Evolutionary conservation across 2,888 invertebrate species (phyloP).

Genomic region (Phalera bucephala): DNA sequence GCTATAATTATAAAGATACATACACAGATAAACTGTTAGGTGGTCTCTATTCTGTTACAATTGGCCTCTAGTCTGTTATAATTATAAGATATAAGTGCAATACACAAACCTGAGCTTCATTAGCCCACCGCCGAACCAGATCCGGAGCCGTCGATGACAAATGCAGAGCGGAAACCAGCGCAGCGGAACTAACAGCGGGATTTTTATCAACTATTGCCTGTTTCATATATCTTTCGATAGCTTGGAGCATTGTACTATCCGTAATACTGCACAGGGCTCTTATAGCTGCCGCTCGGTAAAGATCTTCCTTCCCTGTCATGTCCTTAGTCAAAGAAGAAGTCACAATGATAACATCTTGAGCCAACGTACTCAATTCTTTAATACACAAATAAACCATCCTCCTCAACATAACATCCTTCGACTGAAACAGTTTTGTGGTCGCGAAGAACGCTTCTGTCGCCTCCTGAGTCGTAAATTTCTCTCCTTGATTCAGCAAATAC

Average conservation of each 20-base stretch:
- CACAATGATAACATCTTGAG: slow-evolving; percentile 99
- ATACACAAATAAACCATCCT: slow-evolving; percentile 98
- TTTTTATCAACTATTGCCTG: slow-evolving; percentile 99
- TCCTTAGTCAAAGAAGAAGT: slow-evolving; percentile 98
- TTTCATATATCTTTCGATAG: slow-evolving; percentile 99
- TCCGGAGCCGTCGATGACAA: slow-evolving; percentile 92
- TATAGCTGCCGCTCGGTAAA: slow-evolving; percentile 96
- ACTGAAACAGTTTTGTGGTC: slow-evolving; percentile 99
- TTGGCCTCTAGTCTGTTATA: no score
- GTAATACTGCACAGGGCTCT: slow-evolving; percentile 98
- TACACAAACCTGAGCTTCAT: slow-evolving; percentile 95
- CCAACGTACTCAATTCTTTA: slow-evolving; percentile 95
- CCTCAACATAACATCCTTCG: slow-evolving; percentile 96
- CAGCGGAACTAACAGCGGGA: slow-evolving; percentile 97
- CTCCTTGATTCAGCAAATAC: slow-evolving; percentile 98
- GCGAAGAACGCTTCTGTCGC: slow-evolving; percentile 99
- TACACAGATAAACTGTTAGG: no score
- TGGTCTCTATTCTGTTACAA: no score
- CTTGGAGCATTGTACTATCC: slow-evolving; percentile 96
- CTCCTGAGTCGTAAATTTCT: slow-evolving; percentile 94
- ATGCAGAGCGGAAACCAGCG: slow-evolving; percentile 95
- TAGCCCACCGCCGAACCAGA: slow-evolving; percentile 98
- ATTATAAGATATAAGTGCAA: slow-evolving; percentile 1
- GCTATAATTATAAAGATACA: no score
- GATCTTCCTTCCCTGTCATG: slow-evolving; percentile 97